Evolutionary conservation across 2,888 invertebrate species (phyloP), one percentile per base, ranked within the genome.

Genomic region (Conchocele bisecta): DNA sequence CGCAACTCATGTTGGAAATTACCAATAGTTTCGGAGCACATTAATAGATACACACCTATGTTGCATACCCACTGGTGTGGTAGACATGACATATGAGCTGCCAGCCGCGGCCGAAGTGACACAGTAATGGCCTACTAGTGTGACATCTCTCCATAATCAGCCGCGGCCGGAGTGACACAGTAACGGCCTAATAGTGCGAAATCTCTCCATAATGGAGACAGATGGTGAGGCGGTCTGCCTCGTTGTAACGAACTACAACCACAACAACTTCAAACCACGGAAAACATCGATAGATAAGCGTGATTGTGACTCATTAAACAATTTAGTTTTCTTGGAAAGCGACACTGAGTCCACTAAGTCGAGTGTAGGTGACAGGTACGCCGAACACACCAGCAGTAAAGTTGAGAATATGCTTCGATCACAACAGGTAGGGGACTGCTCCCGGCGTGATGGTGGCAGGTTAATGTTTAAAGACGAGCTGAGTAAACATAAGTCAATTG

Each of bases 381-480:
- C 28, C 1, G 24, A 22, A 15, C 63, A 67, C 6, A 33, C 17
- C 33, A 31, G 31, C 51, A 48, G 42, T 44, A 54, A 35, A 35
- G 53, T 56, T 56, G 46, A 20, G 17, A 42, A 17, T 51, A 42
- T 41, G 37, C 31, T 33, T 39, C 37, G 7, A 26, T 22, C 9
- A 56, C 20, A 37, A 51, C 15, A 17, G 17, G 20, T 29, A n/a
- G 31, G 29, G 17, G 11, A 3, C 37, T 13, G 15, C 37, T 13
- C 15, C 37, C 37, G 15, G 37, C 15, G 42, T 20, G 24, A 39
- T 5, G 59, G 31, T 20, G 50, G 57, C 50, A 69, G 66, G 41
- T 29, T 74, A 24, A 64, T 66, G 60, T 77, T 77, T 61, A 74
- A 71, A 41, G 74, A 64, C 11, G 77, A 77, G 44, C 56, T 77